These are phyloP conservation scores for Aphodius granarius DNA, from an alignment of 2,888 invertebrate species.

Conservation along the genomic window DNA sequence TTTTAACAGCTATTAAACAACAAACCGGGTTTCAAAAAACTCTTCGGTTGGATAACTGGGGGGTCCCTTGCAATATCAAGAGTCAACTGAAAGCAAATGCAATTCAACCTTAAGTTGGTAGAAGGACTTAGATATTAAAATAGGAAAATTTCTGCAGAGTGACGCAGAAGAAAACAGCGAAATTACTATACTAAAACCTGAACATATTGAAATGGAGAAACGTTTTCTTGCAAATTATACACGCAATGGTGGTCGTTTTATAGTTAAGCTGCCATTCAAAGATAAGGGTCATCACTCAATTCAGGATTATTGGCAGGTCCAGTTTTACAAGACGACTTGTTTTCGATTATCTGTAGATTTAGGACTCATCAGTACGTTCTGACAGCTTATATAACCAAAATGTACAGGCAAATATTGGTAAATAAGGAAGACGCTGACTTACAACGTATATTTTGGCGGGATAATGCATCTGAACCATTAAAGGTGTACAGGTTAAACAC, in stretches of 20 bases:
- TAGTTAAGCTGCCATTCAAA: not conserved
- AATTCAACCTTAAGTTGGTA: not conserved
- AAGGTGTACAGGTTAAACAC: constrained; percentile 31
- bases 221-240: not conserved
- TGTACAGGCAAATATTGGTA: constrained; percentile 41
- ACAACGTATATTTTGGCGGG: constrained; percentile 39
- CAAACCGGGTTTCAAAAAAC: constrained; percentile 26
- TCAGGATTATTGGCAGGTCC: constrained; percentile 30
- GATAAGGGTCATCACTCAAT: not conserved
- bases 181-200: not conserved
- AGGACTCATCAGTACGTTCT: constrained; percentile 35
- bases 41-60: constrained; percentile 33
- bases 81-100: not conserved
- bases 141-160: not conserved
- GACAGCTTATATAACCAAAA: constrained; percentile 40
- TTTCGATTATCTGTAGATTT: constrained; percentile 39
- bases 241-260: not conserved
- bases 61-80: constrained; percentile 9
- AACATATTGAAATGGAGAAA: not conserved
- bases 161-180: not conserved
- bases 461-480: constrained; percentile 25
- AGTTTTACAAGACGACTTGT: constrained; percentile 18
- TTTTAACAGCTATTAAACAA: constrained; percentile 17
- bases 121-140: not conserved
- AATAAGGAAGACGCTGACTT: constrained; percentile 32